Conservation (phyloP, 2,113 vertebrate species). For the Calidris pygmaea region DNA sequence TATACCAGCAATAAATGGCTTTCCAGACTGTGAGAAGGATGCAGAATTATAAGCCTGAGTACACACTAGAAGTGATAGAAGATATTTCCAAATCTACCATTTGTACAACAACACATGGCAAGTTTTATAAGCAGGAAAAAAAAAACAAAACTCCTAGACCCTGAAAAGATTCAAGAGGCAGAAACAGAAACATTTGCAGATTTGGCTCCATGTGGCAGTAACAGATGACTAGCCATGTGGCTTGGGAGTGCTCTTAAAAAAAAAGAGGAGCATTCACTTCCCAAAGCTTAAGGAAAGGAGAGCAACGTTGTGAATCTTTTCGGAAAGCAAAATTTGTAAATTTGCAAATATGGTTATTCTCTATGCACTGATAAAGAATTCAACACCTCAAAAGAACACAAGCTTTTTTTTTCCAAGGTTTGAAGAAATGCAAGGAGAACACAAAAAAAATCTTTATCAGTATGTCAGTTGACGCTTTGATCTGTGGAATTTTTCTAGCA, state of each 20-base stretch:
- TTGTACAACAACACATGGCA: background rate
- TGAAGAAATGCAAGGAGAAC: background rate
- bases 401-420: background rate
- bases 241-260: background rate
- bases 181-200: background rate
- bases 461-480: background rate
- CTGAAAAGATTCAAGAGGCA: background rate
- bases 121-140: conserved; percentile 1
- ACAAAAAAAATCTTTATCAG: background rate
- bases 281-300: conserved; percentile 1
- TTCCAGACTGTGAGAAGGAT: background rate
- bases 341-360: background rate
- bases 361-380: background rate
- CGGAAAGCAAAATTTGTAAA: background rate
- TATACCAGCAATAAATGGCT: background rate
- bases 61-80: background rate
- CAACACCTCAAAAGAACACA: background rate
- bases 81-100: background rate
- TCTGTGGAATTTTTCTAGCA: background rate
- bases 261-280: background rate
- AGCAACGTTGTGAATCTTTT: background rate
- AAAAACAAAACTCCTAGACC: background rate
- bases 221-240: conserved; percentile 32
- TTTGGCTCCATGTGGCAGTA: conserved; percentile 13
- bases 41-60: background rate